phyloP scores from a whole-genome alignment of 2,113 vertebrate genomes.

The Campylomormyrus tamandua region DNA sequence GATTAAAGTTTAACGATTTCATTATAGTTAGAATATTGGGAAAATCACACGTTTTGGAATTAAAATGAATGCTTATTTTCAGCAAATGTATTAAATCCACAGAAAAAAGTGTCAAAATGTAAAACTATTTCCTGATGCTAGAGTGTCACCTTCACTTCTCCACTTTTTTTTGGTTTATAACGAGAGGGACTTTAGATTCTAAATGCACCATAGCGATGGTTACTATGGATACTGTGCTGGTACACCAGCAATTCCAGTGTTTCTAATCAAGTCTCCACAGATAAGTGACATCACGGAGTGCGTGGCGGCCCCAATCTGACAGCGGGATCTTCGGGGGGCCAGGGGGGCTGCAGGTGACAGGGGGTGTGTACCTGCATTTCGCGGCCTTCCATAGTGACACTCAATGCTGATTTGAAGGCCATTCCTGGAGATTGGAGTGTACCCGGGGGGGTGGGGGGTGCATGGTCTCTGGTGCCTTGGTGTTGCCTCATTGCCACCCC shows the following conservation, averaged over 20 bases:
- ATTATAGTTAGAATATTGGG: not conserved
- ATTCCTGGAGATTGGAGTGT: not conserved
- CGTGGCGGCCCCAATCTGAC: not conserved
- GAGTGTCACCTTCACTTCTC: not conserved
- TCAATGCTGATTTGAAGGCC: not conserved
- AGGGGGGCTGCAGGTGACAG: not conserved
- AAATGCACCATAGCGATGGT: constrained; percentile 24
- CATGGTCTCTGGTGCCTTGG: not conserved
- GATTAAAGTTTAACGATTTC: not conserved
- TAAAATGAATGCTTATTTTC: not conserved
- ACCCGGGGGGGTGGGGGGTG: not conserved
- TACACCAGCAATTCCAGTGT: constrained; percentile 17
- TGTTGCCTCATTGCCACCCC: not conserved
- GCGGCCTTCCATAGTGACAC: constrained; percentile 28
- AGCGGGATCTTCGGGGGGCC: not conserved
- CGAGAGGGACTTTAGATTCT: not conserved
- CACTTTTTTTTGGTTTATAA: constrained; percentile 23
- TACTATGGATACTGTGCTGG: constrained; percentile 24
- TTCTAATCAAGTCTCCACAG: constrained; percentile 15
- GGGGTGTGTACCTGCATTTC: not conserved
- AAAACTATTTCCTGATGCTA: not conserved
- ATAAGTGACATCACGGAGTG: not conserved
- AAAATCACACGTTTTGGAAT: not conserved
- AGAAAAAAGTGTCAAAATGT: not conserved
- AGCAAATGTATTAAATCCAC: not conserved